phyloP scores from a whole-genome alignment of 2,797 vertebrate species.

The Gymnothorax reevesii region DNA sequence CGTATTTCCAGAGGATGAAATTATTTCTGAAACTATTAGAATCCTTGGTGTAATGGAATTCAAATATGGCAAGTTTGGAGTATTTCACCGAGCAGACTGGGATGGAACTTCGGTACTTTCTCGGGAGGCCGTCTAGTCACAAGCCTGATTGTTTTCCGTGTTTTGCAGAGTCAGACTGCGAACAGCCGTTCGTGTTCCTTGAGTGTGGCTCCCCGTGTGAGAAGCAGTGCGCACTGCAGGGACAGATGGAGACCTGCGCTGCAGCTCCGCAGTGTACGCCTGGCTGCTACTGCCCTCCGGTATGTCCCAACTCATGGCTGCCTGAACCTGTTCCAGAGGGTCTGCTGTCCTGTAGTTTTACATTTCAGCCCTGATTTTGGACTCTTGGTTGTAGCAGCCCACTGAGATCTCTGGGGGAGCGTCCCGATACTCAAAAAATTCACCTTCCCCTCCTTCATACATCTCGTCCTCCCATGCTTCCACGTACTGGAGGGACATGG shows the following conservation, averaged over 20 bases:
- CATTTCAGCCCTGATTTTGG: background rate
- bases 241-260: slow-evolving; percentile 61
- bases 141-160: too few relatives aligned
- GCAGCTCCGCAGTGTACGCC: slow-evolving; percentile 70
- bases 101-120: too few relatives aligned
- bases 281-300: slow-evolving; percentile 89
- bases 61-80: too few relatives aligned
- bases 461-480: too few relatives aligned
- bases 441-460: too few relatives aligned
- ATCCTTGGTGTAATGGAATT: too few relatives aligned
- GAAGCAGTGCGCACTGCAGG: slow-evolving; percentile 75
- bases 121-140: too few relatives aligned
- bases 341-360: background rate
- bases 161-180: slow-evolving; percentile 73
- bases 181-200: slow-evolving; percentile 74
- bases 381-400: background rate
- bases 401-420: background rate
- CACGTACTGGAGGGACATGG: too few relatives aligned
- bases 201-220: slow-evolving; percentile 77
- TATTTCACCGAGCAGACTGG: too few relatives aligned
- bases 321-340: background rate
- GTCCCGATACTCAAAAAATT: too few relatives aligned
- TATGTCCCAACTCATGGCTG: slow-evolving; percentile 40
- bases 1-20: too few relatives aligned
- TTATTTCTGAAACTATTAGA: too few relatives aligned